phyloP scores from a whole-genome alignment of 2,888 invertebrate genomes.

The Oligia latruncula region DNA sequence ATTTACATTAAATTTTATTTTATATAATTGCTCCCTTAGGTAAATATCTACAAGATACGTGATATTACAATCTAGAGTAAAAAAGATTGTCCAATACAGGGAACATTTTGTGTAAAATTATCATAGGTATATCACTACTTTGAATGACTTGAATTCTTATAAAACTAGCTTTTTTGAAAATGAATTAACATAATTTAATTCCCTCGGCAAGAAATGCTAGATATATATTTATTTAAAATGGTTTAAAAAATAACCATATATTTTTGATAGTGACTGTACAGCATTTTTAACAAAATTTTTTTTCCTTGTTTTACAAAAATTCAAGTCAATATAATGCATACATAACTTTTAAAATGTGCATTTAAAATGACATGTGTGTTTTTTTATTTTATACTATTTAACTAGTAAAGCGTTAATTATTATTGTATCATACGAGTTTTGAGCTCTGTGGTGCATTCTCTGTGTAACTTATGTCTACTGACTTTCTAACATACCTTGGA shows the following conservation, averaged over 20 bases:
- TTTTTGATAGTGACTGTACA: conserved; percentile 29
- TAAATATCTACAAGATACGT: conserved; percentile 83
- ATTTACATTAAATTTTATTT: conserved; percentile 79
- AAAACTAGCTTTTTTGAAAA: conserved; percentile 8
- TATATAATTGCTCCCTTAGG: conserved; percentile 88
- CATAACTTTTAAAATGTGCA: conserved; percentile 76
- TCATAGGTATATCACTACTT: conserved; percentile 46
- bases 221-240: conserved; percentile 1
- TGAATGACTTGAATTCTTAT: conserved; percentile 53
- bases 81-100: conserved; percentile 63
- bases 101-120: conserved; percentile 67
- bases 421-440: conserved; percentile 83
- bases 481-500: conserved; percentile 26
- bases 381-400: conserved; percentile 73
- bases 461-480: conserved; percentile 50
- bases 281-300: background rate
- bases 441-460: conserved; percentile 70
- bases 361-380: conserved; percentile 77
- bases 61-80: conserved; percentile 71
- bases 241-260: conserved; percentile 39
- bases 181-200: conserved; percentile 4
- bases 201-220: background rate
- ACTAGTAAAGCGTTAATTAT: conserved; percentile 88
- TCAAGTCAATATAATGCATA: conserved; percentile 48
- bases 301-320: conserved; percentile 38